Percentiles rank a stretch among this genome's conserved stretches.
Conservation (phyloP, 2,113 vertebrate genomes). For the Emberiza fucata region DNA sequence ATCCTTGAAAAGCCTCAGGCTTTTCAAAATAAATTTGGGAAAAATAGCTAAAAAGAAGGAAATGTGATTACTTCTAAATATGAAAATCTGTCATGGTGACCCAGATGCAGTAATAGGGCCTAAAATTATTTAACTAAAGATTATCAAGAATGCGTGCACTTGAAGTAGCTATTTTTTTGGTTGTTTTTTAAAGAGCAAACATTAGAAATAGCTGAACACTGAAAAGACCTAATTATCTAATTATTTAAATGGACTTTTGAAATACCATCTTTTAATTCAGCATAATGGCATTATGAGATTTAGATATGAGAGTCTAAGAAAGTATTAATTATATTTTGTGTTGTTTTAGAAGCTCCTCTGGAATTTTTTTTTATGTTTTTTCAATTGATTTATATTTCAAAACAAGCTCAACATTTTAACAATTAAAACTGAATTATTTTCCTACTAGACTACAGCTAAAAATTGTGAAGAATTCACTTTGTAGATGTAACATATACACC, state of each 20-base stretch:
- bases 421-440: not conserved
- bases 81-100: not conserved
- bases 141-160: not conserved
- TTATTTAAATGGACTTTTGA: not conserved
- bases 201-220: not conserved
- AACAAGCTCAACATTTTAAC: not conserved
- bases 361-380: rapidly evolving
- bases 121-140: not conserved
- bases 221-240: not conserved
- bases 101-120: not conserved
- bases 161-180: not conserved
- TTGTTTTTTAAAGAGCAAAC: not conserved
- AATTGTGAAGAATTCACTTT: rapidly evolving
- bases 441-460: not conserved
- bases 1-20: not conserved
- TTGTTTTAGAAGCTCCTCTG: not conserved
- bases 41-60: not conserved
- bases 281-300: not conserved
- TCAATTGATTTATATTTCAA: not conserved
- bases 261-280: not conserved
- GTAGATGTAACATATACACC: not conserved
- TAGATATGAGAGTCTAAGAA: not conserved
- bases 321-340: not conserved
- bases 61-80: not conserved
- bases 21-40: not conserved